These are phyloP conservation scores for Coelinius sp. DNA, from an alignment of 2,888 invertebrate species.

Conservation along the genomic window DNA sequence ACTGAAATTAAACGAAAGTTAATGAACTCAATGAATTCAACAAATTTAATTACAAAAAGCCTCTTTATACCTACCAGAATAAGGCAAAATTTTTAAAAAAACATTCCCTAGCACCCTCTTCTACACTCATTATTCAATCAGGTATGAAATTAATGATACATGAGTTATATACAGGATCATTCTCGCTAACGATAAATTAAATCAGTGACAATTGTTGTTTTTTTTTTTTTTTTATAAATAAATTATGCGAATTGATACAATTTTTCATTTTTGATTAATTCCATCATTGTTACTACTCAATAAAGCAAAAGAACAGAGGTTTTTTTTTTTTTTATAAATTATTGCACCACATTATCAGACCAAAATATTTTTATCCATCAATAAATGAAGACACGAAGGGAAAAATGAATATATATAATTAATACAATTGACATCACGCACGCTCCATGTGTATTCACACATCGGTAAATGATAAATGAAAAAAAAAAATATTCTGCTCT, in stretches of 20 bases:
- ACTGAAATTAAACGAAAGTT: slow-evolving; percentile 8
- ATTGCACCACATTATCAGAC: background rate
- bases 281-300: background rate
- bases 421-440: background rate
- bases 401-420: background rate
- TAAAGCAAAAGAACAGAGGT: background rate
- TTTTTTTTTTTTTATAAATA: background rate
- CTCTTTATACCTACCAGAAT: background rate
- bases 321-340: background rate
- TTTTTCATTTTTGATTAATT: background rate
- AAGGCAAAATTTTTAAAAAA: background rate
- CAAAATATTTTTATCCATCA: background rate
- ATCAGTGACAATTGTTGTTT: slow-evolving; percentile 1
- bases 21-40: background rate
- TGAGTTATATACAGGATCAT: background rate
- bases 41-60: background rate
- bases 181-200: background rate
- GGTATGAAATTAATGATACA: background rate
- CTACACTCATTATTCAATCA: background rate
- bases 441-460: background rate
- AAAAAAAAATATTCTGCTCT: background rate
- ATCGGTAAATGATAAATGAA: background rate
- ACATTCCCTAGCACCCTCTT: background rate
- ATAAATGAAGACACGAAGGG: background rate
- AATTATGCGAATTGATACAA: background rate